Conservation (phyloP, 2,797 vertebrate species). For the Harpagifer antarcticus region DNA sequence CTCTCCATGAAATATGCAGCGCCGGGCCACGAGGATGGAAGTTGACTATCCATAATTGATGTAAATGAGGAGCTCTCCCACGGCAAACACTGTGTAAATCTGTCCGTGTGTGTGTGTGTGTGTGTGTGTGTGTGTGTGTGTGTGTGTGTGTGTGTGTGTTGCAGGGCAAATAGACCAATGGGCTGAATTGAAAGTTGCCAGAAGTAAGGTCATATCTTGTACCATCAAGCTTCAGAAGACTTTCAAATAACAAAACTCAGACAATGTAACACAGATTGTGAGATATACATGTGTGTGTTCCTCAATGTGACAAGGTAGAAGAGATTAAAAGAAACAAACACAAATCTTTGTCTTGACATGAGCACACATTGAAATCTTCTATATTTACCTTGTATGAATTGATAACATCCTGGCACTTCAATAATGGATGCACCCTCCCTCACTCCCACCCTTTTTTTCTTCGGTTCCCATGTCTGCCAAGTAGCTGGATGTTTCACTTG, state of each 20-base stretch:
- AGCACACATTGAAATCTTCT: conserved; percentile 69
- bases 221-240: conserved; percentile 54
- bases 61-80: conserved; percentile 86
- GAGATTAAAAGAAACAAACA: conserved; percentile 26
- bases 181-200: conserved; percentile 69
- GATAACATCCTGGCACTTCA: conserved; percentile 77
- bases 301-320: conserved; percentile 14
- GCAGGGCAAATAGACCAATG: conserved; percentile 57
- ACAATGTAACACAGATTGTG: conserved; percentile 37
- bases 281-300: conserved; percentile 9
- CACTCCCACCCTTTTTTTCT: conserved; percentile 26
- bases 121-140: no score
- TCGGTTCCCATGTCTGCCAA: conserved; percentile 71
- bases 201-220: conserved; percentile 73
- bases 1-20: conserved; percentile 86
- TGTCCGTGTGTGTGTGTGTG: conserved; percentile 10
- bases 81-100: conserved; percentile 70
- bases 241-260: conserved; percentile 52
- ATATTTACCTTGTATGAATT: conserved; percentile 79
- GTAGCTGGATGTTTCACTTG: conserved; percentile 76
- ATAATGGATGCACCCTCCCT: conserved; percentile 73
- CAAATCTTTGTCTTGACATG: conserved; percentile 64
- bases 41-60: conserved; percentile 88
- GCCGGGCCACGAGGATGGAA: conserved; percentile 78
- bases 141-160: conserved; percentile 51